Evolutionary conservation across 2,113 vertebrate genomes (phyloP).

Genomic region (Channa maculata): DNA sequence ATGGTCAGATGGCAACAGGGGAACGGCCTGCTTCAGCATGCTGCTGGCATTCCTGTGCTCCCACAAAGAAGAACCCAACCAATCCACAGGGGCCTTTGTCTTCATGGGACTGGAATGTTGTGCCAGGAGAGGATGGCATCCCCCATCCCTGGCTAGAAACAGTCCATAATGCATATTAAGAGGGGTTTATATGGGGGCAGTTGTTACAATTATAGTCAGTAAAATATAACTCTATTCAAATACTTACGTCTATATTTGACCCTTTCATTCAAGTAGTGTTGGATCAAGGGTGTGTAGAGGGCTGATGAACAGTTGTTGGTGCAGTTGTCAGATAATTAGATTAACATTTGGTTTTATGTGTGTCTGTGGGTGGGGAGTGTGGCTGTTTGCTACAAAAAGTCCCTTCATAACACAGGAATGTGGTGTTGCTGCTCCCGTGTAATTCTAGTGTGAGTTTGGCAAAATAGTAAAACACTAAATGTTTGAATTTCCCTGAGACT

Average conservation of each 20-base stretch:
- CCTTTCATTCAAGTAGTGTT: no score
- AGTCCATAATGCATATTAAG: neutral
- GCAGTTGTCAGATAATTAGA: neutral
- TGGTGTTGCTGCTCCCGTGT: neutral
- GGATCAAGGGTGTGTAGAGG: neutral
- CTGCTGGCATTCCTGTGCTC: conserved; percentile 24
- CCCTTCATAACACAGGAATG: neutral
- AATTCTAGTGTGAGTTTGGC: no score
- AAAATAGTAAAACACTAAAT: neutral
- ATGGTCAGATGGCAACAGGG: neutral
- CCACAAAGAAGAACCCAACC: conserved; percentile 9
- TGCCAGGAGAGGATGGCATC: conserved; percentile 6
- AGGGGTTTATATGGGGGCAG: neutral
- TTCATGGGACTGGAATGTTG: neutral
- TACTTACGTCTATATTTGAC: neutral
- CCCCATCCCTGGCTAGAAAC: neutral
- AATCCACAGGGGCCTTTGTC: conserved; percentile 14
- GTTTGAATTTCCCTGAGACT: neutral
- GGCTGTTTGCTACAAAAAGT: neutral
- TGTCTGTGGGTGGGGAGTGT: neutral
- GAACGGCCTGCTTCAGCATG: neutral
- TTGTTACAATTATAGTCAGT: neutral
- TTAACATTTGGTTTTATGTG: neutral
- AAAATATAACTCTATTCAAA: neutral
- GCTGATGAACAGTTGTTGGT: conserved; percentile 31